Evolutionary conservation across 2,113 vertebrate species (phyloP).

Genomic region (Heterochromis multidens): DNA sequence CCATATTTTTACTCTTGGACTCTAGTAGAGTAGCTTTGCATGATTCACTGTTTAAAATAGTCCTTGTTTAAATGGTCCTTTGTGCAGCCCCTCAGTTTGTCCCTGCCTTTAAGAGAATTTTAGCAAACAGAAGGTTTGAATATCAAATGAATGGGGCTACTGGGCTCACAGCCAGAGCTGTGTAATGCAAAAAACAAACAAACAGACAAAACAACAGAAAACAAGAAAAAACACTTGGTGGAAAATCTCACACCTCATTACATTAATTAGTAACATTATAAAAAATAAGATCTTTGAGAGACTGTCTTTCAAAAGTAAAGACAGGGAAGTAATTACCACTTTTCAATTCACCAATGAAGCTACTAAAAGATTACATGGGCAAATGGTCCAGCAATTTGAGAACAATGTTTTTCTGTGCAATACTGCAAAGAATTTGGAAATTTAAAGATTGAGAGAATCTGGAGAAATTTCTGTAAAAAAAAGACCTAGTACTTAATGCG

Average conservation of each 20-base stretch:
- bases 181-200: too few species aligned
- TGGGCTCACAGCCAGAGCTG: too few species aligned
- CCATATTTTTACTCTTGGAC: not conserved
- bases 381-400: not conserved
- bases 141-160: too few species aligned
- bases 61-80: not conserved
- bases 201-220: too few species aligned
- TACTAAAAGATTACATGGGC: not conserved
- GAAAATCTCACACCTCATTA: too few species aligned
- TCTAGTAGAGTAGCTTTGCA: not conserved
- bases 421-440: not conserved
- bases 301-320: too few species aligned
- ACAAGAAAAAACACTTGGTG: too few species aligned
- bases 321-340: too few species aligned
- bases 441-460: not conserved
- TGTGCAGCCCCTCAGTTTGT: not conserved
- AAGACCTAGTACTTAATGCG: not conserved
- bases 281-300: too few species aligned
- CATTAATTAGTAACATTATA: too few species aligned
- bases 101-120: too few species aligned
- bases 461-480: not conserved
- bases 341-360: not conserved
- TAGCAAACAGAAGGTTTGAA: too few species aligned
- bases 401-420: not conserved
- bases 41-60: not conserved